Base-by-base conservation (phyloP, 2,113 vertebrate genomes). In the Eurystomus gularis region DNA sequence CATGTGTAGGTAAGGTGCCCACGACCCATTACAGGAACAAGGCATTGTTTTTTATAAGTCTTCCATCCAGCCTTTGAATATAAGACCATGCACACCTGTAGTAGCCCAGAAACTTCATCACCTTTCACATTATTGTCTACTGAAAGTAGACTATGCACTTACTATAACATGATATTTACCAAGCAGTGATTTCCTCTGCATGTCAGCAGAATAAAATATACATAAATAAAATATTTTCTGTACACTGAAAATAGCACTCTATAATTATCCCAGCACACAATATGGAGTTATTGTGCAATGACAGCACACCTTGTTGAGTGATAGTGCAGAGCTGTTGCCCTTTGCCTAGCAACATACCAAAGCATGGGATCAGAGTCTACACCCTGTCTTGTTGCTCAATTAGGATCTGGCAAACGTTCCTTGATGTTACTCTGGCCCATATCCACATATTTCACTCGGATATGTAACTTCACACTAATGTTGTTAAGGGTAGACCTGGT, bases 261-360 rank as follows among this genome's bases (percentile, higher is more conserved):
- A 0, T 94, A 96, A 93, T 91, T 81, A 89, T 69, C 84, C 13
- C 26, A 25, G 78, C 57, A 62, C 58, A 62, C 62, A 54, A 91
- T 51, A 69, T 2, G 0, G 70, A 69, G 54, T 92, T 94, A 85
- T 91, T 95, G 95, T 85, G 95, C 83, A 97, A 96, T 82, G 91
- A 58, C 86, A 95, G 89, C 83, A 82, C 96, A 97, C 95, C 95
- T 97, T 89, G 48, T 87, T 89, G 96, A 94, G 84, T 89, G 95
- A 96, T 72, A 93, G 81, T 60, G 73, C 44, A 37, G 65, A 87
- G 95, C 80, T 95, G 83, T 84, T 96, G 94, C 88, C 81, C 88
- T 96, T 93, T 94, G 93, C 96, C 84, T 96, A 96, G 95, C 96
- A 96, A 93, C 95, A 94, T 94, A 94, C 93, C 92, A 91, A 91